Percentiles rank a stretch among this genome's conserved stretches.
Evolutionary conservation across 2,888 invertebrate genomes (phyloP).

Genomic region (Tenthredo livida): DNA sequence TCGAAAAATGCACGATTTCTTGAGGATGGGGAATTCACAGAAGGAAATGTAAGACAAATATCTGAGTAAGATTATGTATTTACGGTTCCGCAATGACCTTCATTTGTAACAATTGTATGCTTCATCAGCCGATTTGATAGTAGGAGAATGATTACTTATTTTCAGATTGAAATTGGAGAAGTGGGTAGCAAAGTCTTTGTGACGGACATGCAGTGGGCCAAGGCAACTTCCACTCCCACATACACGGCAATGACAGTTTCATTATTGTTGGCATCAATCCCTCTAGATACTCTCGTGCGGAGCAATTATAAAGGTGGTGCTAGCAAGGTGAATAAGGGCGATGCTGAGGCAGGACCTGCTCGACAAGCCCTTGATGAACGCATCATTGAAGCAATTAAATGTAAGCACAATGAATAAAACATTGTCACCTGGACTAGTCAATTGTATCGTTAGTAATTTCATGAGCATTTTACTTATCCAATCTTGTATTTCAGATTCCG

Average conservation of each 20-base stretch:
- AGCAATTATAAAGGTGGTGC: constrained; percentile 21
- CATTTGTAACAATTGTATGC: too few relatives aligned
- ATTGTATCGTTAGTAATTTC: constrained; percentile 8
- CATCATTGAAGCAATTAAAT: constrained; percentile 12
- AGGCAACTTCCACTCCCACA: background rate
- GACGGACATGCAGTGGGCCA: background rate
- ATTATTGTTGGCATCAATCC: background rate
- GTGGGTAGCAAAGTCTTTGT: background rate
- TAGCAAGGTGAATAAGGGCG: background rate
- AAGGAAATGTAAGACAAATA: too few relatives aligned
- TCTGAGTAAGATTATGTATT: too few relatives aligned
- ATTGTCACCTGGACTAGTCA: background rate
- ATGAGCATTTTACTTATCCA: background rate
- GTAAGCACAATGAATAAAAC: constrained; percentile 13
- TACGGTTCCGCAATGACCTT: too few relatives aligned
- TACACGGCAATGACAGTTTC: constrained; percentile 1
- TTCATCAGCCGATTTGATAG: too few relatives aligned
- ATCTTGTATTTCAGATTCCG: background rate
- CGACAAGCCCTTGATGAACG: background rate
- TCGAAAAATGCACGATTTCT: too few relatives aligned
- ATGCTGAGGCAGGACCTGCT: background rate
- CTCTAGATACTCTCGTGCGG: background rate
- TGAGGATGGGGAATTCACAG: too few relatives aligned
- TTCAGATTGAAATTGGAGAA: constrained; percentile 12
- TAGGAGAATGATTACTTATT: constrained; percentile 6